A percentile compares a stretch with the other conserved stretches of the same genome.
phyloP scores from a whole-genome alignment of 64 coral and sea anemone species.

The Montipora cactus region DNA sequence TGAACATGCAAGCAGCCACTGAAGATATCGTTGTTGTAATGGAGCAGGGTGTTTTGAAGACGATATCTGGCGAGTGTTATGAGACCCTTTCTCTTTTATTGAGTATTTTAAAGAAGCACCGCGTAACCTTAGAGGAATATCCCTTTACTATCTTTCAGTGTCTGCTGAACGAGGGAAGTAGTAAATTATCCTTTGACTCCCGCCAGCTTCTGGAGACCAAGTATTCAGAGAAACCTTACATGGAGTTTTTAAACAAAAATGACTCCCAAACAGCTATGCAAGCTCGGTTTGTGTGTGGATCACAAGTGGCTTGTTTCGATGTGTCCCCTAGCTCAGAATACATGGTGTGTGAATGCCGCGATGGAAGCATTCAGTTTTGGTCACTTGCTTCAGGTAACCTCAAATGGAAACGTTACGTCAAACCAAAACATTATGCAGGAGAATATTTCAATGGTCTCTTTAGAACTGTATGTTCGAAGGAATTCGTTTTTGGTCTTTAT shows the following conservation, averaged over 20 bases:
- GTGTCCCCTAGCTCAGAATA: conserved; percentile 9
- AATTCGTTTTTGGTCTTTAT: neutral
- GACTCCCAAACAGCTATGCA: neutral
- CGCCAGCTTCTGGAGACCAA: neutral
- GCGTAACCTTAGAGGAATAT: neutral
- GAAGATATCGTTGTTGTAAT: neutral
- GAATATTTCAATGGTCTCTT: no score
- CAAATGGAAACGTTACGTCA: neutral
- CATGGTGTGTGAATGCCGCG: conserved; percentile 19
- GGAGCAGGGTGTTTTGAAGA: neutral
- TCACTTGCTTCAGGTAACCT: conserved; percentile 3
- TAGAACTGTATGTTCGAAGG: no score
- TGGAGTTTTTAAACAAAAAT: neutral
- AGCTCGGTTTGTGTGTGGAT: neutral
- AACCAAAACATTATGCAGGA: no score
- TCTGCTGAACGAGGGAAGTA: conserved; percentile 5
- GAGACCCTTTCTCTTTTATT: neutral
- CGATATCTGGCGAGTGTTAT: neutral
- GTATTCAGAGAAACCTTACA: neutral
- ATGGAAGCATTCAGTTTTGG: conserved; percentile 21
- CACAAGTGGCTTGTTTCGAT: conserved; percentile 19
- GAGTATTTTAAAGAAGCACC: neutral
- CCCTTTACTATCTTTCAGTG: neutral
- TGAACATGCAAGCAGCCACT: neutral
- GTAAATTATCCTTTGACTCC: neutral